These are phyloP conservation scores for Enteromius fasciolatus DNA, from an alignment of 2,797 vertebrate species.

Conservation along the genomic window DNA sequence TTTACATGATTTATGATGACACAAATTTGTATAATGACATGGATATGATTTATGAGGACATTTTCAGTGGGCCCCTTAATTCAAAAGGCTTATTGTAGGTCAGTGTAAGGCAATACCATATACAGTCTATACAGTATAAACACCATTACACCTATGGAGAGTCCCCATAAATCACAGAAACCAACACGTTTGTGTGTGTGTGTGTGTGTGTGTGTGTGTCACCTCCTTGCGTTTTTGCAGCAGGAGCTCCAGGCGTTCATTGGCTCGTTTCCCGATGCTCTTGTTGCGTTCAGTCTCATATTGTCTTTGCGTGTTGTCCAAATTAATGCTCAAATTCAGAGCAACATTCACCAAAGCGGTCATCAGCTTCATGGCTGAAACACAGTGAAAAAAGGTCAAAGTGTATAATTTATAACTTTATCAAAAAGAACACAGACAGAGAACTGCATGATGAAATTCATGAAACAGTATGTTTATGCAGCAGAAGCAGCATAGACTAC, in stretches of 20 bases:
- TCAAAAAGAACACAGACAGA: background rate
- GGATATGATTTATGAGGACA: no score
- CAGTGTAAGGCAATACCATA: no score
- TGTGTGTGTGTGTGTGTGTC: constrained; percentile 59
- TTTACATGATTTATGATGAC: background rate
- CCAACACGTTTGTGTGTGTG: background rate
- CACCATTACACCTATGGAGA: no score
- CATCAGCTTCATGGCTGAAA: constrained; percentile 98
- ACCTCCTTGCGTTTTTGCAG: constrained; percentile 99
- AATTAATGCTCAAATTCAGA: constrained; percentile 98
- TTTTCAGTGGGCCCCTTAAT: no score
- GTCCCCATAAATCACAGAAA: no score
- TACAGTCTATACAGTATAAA: no score
- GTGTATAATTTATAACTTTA: background rate
- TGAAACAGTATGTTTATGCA: background rate
- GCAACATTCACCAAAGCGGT: constrained; percentile 99
- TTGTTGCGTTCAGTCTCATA: constrained; percentile 98
- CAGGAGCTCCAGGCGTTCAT: constrained; percentile 92
- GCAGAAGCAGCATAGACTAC: background rate
- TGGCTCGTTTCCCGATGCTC: constrained; percentile 96
- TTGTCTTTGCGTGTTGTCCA: constrained; percentile 98
- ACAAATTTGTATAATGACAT: no score
- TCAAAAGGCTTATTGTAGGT: no score
- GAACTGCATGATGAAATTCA: background rate
- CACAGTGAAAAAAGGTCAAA: background rate